Conservation (phyloP, 2,888 invertebrate genomes). For the Nycteola revayana region DNA sequence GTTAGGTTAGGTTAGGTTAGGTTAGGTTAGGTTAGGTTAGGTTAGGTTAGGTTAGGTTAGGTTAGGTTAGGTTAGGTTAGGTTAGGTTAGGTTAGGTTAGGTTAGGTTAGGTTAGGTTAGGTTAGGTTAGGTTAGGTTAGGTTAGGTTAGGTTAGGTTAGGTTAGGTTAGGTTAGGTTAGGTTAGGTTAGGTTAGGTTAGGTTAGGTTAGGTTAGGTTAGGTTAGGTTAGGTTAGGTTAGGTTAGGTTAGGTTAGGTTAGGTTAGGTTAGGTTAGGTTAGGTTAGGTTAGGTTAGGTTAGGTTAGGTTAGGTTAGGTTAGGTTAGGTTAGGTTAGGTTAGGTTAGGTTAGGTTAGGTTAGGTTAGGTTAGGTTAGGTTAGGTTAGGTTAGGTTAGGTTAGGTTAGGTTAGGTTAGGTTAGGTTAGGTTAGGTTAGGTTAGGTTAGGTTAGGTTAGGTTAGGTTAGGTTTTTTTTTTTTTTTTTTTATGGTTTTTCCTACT, state of each 20-base stretch:
- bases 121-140: too few relatives aligned
- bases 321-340: constrained; percentile 16
- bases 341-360: constrained; percentile 14
- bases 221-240: constrained; percentile 21
- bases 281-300: constrained; percentile 12
- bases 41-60: too few relatives aligned
- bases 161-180: too few relatives aligned
- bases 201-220: constrained; percentile 16
- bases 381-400: constrained; percentile 19
- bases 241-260: constrained; percentile 21
- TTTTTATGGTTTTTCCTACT: too few relatives aligned
- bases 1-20: too few relatives aligned
- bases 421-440: constrained; percentile 24
- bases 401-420: constrained; percentile 22
- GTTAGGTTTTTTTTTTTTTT: too few relatives aligned
- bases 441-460: constrained; percentile 20
- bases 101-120: too few relatives aligned
- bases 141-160: too few relatives aligned
- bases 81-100: too few relatives aligned
- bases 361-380: constrained; percentile 16
- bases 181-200: constrained; percentile 6
- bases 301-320: constrained; percentile 14
- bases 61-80: too few relatives aligned
- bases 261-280: constrained; percentile 20
- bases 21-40: too few relatives aligned